Conservation (phyloP, 2,113 vertebrate species). For the Phalacrocorax pelagicus region DNA sequence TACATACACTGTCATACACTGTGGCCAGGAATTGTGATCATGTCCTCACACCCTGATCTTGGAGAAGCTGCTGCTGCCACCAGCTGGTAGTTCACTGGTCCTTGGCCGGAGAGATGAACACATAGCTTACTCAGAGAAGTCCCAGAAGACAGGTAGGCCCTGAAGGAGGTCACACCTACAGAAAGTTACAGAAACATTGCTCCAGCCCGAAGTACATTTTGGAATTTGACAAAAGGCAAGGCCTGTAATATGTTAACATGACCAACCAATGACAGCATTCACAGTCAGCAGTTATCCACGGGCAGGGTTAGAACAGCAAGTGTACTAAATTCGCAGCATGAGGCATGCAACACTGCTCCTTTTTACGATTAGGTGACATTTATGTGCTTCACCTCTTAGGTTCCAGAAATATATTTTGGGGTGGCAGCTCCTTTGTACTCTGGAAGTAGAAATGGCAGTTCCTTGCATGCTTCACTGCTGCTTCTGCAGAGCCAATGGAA, state of each 20-base stretch:
- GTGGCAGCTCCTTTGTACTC: neutral
- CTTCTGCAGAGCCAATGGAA: neutral
- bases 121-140: neutral
- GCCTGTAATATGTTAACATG: neutral
- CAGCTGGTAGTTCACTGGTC: slow-evolving; percentile 21
- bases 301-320: neutral
- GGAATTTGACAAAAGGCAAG: neutral
- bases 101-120: neutral
- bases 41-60: neutral
- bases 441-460: neutral
- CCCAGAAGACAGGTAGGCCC: neutral
- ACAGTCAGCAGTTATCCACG: neutral
- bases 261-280: neutral
- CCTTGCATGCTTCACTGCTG: neutral
- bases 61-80: slow-evolving; percentile 51
- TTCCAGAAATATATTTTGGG: neutral
- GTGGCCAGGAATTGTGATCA: fast-evolving
- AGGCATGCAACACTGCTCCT: neutral
- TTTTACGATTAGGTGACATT: neutral
- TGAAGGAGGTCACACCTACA: neutral
- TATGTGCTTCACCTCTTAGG: neutral
- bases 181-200: neutral
- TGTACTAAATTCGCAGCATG: neutral
- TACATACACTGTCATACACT: neutral
- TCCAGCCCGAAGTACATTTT: neutral